Percentiles rank a stretch among this genome's conserved stretches.
These are phyloP conservation scores for Moxostoma hubbsi DNA, from an alignment of 2,797 vertebrate genomes.

Conservation along the genomic window DNA sequence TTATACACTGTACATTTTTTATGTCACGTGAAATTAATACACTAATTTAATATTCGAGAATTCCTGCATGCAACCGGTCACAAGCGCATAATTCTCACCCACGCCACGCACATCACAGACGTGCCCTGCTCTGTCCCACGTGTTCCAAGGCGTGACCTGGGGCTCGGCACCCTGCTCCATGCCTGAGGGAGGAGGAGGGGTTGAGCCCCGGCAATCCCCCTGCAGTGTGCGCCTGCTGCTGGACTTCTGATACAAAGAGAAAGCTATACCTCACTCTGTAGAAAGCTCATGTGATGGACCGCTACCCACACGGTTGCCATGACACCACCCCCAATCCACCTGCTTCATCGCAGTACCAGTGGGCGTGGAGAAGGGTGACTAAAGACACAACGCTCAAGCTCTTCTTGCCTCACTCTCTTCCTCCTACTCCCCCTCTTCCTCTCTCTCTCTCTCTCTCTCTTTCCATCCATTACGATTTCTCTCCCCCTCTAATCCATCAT, in stretches of 20 bases:
- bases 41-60: not conserved
- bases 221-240: slow-evolving; percentile 15
- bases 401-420: slow-evolving; percentile 35
- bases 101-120: slow-evolving; percentile 58
- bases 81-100: slow-evolving; percentile 51
- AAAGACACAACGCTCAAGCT: slow-evolving; percentile 61
- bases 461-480: slow-evolving; percentile 16
- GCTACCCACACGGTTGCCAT: slow-evolving; percentile 71
- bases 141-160: slow-evolving; percentile 33
- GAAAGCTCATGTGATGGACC: slow-evolving; percentile 54
- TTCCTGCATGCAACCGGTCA: not conserved
- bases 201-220: slow-evolving; percentile 22
- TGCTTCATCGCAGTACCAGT: slow-evolving; percentile 61
- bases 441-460: slow-evolving; percentile 5
- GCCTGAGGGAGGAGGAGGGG: slow-evolving; percentile 38
- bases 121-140: slow-evolving; percentile 14
- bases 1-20: too few relatives aligned
- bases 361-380: slow-evolving; percentile 70
- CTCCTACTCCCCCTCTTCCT: slow-evolving; percentile 33
- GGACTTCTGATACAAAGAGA: slow-evolving; percentile 14
- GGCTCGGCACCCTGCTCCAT: slow-evolving; percentile 49
- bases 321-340: slow-evolving; percentile 72
- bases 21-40: not conserved
- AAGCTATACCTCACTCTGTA: slow-evolving; percentile 19
- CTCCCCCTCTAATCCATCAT: slow-evolving; percentile 39